phyloP scores from a whole-genome alignment of 2,113 vertebrate genomes.

The Periophthalmodon schlosseri region DNA sequence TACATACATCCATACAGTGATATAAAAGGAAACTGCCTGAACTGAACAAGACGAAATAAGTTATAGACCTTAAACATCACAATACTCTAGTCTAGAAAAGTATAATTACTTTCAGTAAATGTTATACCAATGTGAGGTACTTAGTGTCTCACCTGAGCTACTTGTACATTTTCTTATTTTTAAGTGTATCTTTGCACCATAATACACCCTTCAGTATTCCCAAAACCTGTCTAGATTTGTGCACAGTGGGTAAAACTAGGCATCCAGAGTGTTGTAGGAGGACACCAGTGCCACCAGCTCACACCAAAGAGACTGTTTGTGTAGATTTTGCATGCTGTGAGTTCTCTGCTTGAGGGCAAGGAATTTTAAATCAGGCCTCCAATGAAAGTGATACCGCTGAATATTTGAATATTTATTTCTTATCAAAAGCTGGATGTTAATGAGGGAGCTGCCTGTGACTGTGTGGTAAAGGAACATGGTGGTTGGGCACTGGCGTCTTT shows the following conservation, averaged over 20 bases:
- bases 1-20: too few relatives aligned
- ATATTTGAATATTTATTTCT: slow-evolving; percentile 65
- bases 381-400: slow-evolving; percentile 57
- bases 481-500: slow-evolving; percentile 32
- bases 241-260: slow-evolving; percentile 26
- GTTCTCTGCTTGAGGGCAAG: slow-evolving; percentile 46
- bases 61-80: too few relatives aligned
- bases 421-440: slow-evolving; percentile 61
- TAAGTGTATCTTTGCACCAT: too few relatives aligned
- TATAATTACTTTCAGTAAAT: too few relatives aligned
- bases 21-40: too few relatives aligned
- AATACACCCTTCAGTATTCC: not conserved
- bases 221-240: not conserved
- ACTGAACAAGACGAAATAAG: too few relatives aligned
- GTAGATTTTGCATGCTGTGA: slow-evolving; percentile 35
- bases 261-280: slow-evolving; percentile 30
- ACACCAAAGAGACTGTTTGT: slow-evolving; percentile 42
- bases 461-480: slow-evolving; percentile 35
- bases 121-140: too few relatives aligned
- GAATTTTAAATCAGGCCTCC: slow-evolving; percentile 61
- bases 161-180: too few relatives aligned
- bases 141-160: too few relatives aligned
- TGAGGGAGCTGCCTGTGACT: slow-evolving; percentile 46
- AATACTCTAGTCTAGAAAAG: too few relatives aligned
- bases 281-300: slow-evolving; percentile 26